Evolutionary conservation across 2,888 invertebrate genomes (phyloP).

Genomic region (Metellina segmentata): DNA sequence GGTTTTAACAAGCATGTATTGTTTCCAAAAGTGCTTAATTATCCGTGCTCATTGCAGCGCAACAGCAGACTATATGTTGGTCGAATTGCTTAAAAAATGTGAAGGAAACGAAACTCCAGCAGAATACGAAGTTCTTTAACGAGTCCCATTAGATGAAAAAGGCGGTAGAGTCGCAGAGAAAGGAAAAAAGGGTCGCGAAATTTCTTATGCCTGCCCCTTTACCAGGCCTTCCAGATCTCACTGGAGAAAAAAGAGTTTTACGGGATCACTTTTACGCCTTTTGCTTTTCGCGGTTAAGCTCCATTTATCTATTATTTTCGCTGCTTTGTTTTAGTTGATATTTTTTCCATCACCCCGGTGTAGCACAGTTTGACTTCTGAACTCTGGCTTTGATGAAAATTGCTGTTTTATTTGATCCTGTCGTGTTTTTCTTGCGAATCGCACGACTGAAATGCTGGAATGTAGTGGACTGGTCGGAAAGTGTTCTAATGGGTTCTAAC

Average conservation of each 20-base stretch:
- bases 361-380: background rate
- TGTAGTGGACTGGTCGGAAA: background rate
- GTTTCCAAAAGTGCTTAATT: background rate
- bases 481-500: background rate
- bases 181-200: slow-evolving; percentile 11
- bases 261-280: slow-evolving; percentile 50
- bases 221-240: slow-evolving; percentile 1
- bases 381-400: background rate
- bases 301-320: slow-evolving; percentile 58
- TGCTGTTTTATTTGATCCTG: background rate
- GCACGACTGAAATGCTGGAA: background rate
- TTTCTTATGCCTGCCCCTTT: slow-evolving; percentile 9
- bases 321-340: slow-evolving; percentile 22
- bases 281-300: slow-evolving; percentile 43
- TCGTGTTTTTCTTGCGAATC: background rate
- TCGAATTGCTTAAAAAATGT: background rate
- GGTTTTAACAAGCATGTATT: slow-evolving; percentile 4
- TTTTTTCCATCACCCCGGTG: slow-evolving; percentile 10
- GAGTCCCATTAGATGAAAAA: slow-evolving; percentile 8
- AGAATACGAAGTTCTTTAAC: slow-evolving; percentile 3
- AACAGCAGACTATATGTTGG: background rate
- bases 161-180: background rate
- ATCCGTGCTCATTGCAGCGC: background rate
- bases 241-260: slow-evolving; percentile 15
- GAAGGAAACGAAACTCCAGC: background rate